phyloP scores from a whole-genome alignment of 2,888 invertebrate genomes.

The Calameuta pallipes region DNA sequence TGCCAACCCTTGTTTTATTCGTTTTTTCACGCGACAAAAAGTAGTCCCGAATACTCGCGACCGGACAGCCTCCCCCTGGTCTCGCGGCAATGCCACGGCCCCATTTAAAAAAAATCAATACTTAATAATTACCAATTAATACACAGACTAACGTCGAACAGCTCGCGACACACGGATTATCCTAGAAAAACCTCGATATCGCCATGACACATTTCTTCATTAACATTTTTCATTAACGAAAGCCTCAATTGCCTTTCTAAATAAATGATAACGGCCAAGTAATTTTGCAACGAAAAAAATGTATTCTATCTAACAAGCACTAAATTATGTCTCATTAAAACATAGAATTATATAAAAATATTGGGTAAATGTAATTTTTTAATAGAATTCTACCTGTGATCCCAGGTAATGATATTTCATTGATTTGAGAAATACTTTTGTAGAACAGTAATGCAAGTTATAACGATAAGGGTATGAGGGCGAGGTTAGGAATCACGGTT shows the following conservation, averaged over 20 bases:
- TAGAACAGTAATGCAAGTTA: neutral
- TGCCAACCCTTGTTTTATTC: conserved; percentile 16
- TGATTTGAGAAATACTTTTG: neutral
- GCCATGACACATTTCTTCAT: neutral
- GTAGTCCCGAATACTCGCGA: conserved; percentile 26
- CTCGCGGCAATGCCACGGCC: conserved; percentile 33
- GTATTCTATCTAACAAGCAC: neutral
- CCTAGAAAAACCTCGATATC: neutral
- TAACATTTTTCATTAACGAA: neutral
- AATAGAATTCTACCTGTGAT: neutral
- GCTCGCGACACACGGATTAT: neutral
- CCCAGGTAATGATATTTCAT: neutral
- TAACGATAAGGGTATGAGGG: too few species aligned
- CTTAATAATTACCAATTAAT: conserved; percentile 65
- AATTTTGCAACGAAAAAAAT: neutral
- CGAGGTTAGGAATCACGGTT: neutral
- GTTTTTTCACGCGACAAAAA: conserved; percentile 29
- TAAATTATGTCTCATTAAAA: neutral
- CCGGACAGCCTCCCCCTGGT: conserved; percentile 24
- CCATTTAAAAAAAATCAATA: conserved; percentile 65
- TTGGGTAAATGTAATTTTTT: neutral
- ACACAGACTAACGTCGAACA: conserved; percentile 7
- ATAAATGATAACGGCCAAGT: neutral
- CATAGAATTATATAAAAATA: neutral
- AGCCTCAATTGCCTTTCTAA: neutral